Conservation (phyloP, 2,113 vertebrate species). For the Albula goreensis region DNA sequence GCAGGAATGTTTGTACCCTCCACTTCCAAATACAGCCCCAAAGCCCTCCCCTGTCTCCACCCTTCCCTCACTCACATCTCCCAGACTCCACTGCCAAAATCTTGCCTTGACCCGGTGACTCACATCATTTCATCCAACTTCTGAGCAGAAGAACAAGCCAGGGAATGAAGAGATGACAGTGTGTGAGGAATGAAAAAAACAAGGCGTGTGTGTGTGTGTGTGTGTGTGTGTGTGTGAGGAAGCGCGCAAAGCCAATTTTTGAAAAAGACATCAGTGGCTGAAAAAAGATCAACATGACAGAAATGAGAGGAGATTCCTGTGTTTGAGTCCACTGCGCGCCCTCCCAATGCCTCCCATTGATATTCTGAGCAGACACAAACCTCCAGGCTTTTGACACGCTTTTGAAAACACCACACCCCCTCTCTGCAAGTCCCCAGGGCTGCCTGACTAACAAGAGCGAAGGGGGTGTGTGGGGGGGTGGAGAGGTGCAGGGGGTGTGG, state of each 20-base stretch:
- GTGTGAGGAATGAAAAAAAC: slow-evolving; percentile 62
- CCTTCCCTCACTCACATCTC: not conserved
- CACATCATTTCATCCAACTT: slow-evolving; percentile 62
- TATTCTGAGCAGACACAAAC: slow-evolving; percentile 85
- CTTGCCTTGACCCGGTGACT: slow-evolving; percentile 66
- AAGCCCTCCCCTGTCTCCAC: not conserved
- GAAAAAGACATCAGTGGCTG: slow-evolving; percentile 78
- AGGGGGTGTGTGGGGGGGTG: slow-evolving; percentile 29
- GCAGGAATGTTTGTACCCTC: not conserved
- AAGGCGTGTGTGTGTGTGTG: slow-evolving; percentile 23
- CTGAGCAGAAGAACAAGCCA: not conserved
- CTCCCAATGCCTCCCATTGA: slow-evolving; percentile 78
- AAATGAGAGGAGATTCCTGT: slow-evolving; percentile 85
- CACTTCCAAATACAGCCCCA: not conserved
- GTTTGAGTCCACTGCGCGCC: slow-evolving; percentile 74
- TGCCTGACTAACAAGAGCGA: slow-evolving; percentile 66
- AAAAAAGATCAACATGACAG: slow-evolving; percentile 78
- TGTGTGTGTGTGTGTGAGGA: not conserved
- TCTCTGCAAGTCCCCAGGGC: slow-evolving; percentile 75
- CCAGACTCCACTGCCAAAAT: slow-evolving; percentile 36
- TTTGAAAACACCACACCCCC: slow-evolving; percentile 80
- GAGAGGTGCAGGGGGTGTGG: slow-evolving; percentile 7
- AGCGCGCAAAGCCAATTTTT: slow-evolving; percentile 57
- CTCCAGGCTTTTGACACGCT: slow-evolving; percentile 87
- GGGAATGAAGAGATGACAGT: slow-evolving; percentile 57